Conservation (phyloP, 92 coral and sea anemone genomes). For the Micromussa lordhowensis region DNA sequence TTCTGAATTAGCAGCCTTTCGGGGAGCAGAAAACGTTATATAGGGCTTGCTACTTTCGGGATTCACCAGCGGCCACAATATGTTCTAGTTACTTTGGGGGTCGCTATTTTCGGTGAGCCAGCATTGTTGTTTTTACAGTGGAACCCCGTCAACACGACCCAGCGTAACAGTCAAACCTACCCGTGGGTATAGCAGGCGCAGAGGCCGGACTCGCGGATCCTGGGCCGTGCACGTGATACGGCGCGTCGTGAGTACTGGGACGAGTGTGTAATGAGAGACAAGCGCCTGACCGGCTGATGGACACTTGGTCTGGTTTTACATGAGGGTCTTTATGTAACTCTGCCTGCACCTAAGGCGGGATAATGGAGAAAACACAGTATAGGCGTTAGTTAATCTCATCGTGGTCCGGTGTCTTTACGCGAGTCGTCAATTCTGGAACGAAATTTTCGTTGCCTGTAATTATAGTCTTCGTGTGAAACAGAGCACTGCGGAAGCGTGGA, state of each 20-base stretch:
- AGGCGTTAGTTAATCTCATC: not conserved
- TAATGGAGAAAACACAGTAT: not conserved
- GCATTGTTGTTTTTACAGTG: too few species aligned
- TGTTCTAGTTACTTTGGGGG: too few species aligned
- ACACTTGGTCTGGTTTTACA: conserved; percentile 90
- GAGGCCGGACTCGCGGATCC: conserved; percentile 84
- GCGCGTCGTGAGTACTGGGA: conserved; percentile 75
- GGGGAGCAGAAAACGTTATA: too few species aligned
- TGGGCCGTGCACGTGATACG: conserved; percentile 69
- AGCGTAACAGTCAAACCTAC: not conserved
- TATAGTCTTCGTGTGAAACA: too few species aligned
- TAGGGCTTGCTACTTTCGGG: too few species aligned
- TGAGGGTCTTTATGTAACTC: conserved; percentile 95
- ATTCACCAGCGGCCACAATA: too few species aligned
- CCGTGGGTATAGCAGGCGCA: conserved; percentile 60
- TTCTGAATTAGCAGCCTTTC: too few species aligned
- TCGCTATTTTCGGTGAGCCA: too few species aligned
- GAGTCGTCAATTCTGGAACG: not conserved
- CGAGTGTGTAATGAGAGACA: conserved; percentile 71
- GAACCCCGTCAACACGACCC: too few species aligned
- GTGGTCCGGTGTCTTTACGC: not conserved
- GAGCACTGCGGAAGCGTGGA: too few species aligned
- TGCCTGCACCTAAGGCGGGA: conserved; percentile 76
- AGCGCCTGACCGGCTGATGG: conserved; percentile 76
- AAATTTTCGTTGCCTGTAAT: too few species aligned